Evolutionary conservation across 1,140 invertebrate genomes (phyloP).

Genomic region (Trigoniulus corallinus): DNA sequence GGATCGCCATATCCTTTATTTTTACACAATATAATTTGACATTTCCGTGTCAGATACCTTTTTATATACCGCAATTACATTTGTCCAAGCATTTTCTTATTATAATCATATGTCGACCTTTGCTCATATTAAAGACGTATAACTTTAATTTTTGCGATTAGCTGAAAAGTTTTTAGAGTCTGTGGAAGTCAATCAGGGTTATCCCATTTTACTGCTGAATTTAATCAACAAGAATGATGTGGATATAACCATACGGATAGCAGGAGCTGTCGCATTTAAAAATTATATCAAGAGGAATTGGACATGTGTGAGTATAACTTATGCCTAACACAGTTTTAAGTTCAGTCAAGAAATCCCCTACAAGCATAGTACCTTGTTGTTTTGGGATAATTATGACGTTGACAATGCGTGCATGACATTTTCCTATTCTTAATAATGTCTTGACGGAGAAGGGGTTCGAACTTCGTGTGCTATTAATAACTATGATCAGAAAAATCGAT

Average conservation of each 20-base stretch:
- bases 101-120: background rate
- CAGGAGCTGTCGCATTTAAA: conserved; percentile 85
- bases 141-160: conserved; percentile 27
- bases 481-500: too few relatives aligned
- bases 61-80: background rate
- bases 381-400: too few relatives aligned
- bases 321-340: conserved; percentile 2
- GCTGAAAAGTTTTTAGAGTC: conserved; percentile 86
- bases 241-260: conserved; percentile 59
- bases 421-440: too few relatives aligned
- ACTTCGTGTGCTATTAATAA: too few relatives aligned
- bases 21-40: background rate
- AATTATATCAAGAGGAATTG: conserved; percentile 94
- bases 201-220: conserved; percentile 66
- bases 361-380: too few relatives aligned
- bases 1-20: background rate
- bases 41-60: background rate
- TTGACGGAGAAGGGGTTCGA: too few relatives aligned
- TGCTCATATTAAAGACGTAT: background rate
- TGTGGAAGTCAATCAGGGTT: conserved; percentile 79
- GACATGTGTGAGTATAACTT: conserved; percentile 44
- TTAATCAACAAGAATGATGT: conserved; percentile 60
- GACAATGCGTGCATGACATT: background rate
- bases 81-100: background rate
- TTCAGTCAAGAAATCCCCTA: background rate